These are phyloP conservation scores for Mobula birostris DNA, from an alignment of 2,113 vertebrate genomes.

Conservation along the genomic window DNA sequence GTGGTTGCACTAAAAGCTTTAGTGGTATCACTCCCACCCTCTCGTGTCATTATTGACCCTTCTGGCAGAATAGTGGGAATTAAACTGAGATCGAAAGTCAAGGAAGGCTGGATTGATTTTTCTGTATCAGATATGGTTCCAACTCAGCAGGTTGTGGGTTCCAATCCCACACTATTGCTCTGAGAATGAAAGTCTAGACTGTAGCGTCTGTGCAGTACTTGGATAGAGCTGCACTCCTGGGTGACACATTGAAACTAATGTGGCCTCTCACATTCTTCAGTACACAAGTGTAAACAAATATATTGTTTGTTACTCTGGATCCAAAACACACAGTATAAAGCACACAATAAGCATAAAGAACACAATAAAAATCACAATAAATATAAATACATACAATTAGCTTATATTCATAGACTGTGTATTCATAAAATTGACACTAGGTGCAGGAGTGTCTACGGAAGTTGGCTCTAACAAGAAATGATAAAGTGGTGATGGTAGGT, in stretches of 20 bases:
- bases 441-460: too few species aligned
- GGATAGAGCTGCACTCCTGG: not conserved
- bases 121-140: not conserved
- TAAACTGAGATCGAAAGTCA: not conserved
- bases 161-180: not conserved
- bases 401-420: too few species aligned
- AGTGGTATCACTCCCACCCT: not conserved
- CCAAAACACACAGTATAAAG: too few species aligned
- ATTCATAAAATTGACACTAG: too few species aligned
- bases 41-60: not conserved
- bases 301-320: too few species aligned
- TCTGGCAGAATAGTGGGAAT: not conserved
- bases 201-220: not conserved
- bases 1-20: not conserved
- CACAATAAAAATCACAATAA: too few species aligned
- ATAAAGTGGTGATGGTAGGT: too few species aligned
- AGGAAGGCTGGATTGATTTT: not conserved
- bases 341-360: too few species aligned
- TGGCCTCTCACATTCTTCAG: too few species aligned
- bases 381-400: too few species aligned
- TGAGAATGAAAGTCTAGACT: not conserved
- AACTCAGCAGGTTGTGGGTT: not conserved
- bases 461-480: too few species aligned
- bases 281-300: too few species aligned
- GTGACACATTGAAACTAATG: not conserved